These are phyloP conservation scores for Cossypha heuglini DNA, from an alignment of 2,797 vertebrate species.

Conservation along the genomic window DNA sequence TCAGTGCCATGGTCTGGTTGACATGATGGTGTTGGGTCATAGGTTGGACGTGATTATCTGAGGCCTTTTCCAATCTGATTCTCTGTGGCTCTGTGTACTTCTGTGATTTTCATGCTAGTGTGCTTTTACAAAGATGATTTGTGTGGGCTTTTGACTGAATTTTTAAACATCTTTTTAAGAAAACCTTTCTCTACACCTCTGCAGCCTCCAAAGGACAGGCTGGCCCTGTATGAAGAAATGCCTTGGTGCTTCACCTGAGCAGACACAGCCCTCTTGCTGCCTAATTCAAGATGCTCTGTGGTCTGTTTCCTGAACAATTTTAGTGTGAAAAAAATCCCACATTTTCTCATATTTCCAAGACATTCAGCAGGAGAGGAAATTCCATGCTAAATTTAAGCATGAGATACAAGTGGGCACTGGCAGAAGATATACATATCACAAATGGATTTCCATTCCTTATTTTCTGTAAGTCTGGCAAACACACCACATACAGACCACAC, in stretches of 20 bases:
- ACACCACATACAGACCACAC: background rate
- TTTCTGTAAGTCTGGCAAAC: background rate
- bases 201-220: background rate
- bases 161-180: background rate
- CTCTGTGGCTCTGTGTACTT: background rate
- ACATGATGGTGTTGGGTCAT: accelerated
- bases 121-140: background rate
- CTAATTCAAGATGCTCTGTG: background rate
- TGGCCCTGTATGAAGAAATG: accelerated
- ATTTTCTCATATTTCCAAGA: background rate
- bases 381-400: background rate
- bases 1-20: background rate
- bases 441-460: background rate
- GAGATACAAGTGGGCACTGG: background rate
- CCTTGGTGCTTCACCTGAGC: background rate
- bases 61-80: background rate
- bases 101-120: background rate
- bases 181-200: background rate
- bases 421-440: background rate
- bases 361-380: background rate
- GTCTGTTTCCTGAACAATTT: background rate
- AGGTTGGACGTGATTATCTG: background rate
- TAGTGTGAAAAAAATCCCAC: accelerated
- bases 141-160: accelerated
- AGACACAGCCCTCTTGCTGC: background rate